Base-by-base conservation (phyloP, 2,888 invertebrate species). In the Taphrorychus bicolor region DNA sequence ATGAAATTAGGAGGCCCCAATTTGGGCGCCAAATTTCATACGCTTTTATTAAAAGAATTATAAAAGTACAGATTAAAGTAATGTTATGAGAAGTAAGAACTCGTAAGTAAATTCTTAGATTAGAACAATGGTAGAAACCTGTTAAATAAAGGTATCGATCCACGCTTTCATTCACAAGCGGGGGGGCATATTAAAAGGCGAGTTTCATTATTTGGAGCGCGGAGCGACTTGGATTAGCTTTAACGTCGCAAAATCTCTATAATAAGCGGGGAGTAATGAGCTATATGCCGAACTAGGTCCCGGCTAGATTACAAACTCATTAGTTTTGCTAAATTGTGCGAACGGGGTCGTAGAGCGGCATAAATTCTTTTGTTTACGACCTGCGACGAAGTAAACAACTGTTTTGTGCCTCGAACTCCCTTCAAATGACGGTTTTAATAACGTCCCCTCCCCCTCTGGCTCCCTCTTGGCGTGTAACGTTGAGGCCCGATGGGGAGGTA, bases 241-340 rank as follows among this genome's bases (percentile, higher is more conserved):
- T 23, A 23, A 58, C 23, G 5, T 40, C 56, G 40, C 56, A 58
- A 45, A 45, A 14, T 22, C 48, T 23, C 58, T 23, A 58, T 45
- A 58, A 45, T 58, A 58, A 58, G 45, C 58, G 23, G 17, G 45
- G 19, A 17, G 42, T 45, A 58, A 58, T 45, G 58, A 45, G 58
- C 45, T 58, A 58, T 42, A 45, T 48, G 48, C 58, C 58, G 22
- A 58, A 58, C 58, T 58, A 48, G 58, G 40, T 56, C 56, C 19
- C 56, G 41, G 45, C 48, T 48, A 58, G 58, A 58, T 58, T 58
- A 58, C 58, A 58, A 45, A 58, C 42, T 58, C 48, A 58, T 58
- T 58, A 58, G 58, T 58, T 58, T 58, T 58, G 58, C 58, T 58
- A 58, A 58, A 58, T 58, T 58, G 58, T 22, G 48, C 58, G 45